A percentile compares a stretch with the other conserved stretches of the same genome.
Evolutionary conservation across 2,797 vertebrate genomes (phyloP).

Genomic region (Buphagus erythrorhynchus): DNA sequence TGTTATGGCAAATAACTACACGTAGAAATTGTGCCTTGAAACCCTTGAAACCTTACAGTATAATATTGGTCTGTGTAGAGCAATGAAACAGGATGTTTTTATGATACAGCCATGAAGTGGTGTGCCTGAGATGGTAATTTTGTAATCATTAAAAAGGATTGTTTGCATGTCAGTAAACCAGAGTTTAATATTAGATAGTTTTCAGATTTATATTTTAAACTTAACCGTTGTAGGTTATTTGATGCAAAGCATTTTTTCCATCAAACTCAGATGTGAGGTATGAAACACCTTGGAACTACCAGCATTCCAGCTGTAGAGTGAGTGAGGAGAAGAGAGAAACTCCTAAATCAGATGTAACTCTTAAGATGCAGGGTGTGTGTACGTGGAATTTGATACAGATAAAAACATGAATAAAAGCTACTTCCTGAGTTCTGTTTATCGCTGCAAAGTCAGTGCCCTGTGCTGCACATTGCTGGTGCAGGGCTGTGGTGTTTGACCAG

Average conservation of each 20-base stretch:
- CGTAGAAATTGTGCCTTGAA: neutral
- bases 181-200: neutral
- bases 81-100: neutral
- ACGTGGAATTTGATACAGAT: neutral
- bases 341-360: neutral
- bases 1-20: neutral
- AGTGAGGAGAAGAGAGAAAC: neutral
- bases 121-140: neutral
- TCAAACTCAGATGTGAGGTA: neutral
- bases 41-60: neutral
- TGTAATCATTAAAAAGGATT: neutral
- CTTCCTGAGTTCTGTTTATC: neutral
- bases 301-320: neutral
- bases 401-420: neutral
- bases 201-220: neutral
- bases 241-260: neutral
- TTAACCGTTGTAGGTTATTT: neutral
- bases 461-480: fast-evolving
- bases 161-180: neutral
- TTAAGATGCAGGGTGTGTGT: neutral
- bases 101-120: neutral
- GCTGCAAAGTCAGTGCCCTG: neutral
- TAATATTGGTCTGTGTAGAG: neutral
- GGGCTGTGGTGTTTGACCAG: neutral
- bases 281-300: neutral